These are phyloP conservation scores for Pimephales promelas DNA, from an alignment of 2,113 vertebrate genomes.

Conservation along the genomic window DNA sequence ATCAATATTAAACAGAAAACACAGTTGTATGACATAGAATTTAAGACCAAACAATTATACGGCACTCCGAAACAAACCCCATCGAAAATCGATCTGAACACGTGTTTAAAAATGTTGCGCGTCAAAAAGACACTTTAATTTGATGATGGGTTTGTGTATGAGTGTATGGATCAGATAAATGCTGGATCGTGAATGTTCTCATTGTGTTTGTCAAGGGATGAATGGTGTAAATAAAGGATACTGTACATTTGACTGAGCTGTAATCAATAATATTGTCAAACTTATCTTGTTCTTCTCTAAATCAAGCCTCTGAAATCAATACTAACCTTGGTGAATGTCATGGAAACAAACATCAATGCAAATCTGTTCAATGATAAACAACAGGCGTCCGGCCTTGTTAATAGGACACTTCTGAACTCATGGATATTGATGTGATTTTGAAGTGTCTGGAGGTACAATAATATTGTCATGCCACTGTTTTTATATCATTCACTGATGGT, in stretches of 20 bases:
- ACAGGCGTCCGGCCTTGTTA: slow-evolving; percentile 34
- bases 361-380: slow-evolving; percentile 35
- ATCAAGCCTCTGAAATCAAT: slow-evolving; percentile 40
- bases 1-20: not conserved
- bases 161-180: not conserved
- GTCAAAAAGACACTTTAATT: not conserved
- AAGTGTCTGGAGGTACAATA: not conserved
- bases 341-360: slow-evolving; percentile 45
- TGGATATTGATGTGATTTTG: slow-evolving; percentile 31
- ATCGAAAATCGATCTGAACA: not conserved
- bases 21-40: not conserved
- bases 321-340: slow-evolving; percentile 44
- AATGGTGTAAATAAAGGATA: slow-evolving; percentile 21
- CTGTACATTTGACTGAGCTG: slow-evolving; percentile 33
- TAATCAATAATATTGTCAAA: slow-evolving; percentile 44
- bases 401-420: slow-evolving; percentile 26
- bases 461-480: not conserved
- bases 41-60: not conserved
- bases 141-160: not conserved
- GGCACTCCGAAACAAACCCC: not conserved
- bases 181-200: not conserved
- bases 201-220: slow-evolving; percentile 34
- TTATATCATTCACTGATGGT: not conserved
- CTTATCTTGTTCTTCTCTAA: slow-evolving; percentile 45
- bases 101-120: not conserved